Base-by-base conservation (phyloP, 2,797 vertebrate genomes). In the Thripadectes ignobilis region DNA sequence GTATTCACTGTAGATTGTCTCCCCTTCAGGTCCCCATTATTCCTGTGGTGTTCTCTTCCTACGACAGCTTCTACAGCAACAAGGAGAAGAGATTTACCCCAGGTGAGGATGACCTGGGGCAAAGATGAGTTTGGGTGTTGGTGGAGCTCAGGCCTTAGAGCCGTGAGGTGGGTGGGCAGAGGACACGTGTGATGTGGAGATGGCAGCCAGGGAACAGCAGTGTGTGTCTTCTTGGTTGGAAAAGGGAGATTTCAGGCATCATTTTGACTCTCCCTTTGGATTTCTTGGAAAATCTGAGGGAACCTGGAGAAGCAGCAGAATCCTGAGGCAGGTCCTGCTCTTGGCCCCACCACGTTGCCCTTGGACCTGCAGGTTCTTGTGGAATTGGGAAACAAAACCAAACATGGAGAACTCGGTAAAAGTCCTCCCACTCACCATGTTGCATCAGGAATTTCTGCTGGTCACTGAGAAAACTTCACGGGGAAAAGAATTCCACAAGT, bases 11-110 rank as follows among this genome's bases (percentile, higher is more conserved):
- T 21, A 79, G 39, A 20, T n/a, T 71, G 9, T 36, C 39, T 91
- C 30, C 43, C 13, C 12, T 59, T 20, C 89, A 97, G 97, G 96
- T 96, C 3, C 94, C 96, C 27, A 36, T 97, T 27, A 81, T 97
- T 89, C 96, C 96, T 43, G 93, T 68, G 10, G 97, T 97, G 76
- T 77, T 97, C 20, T 97, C 97, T 6, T 97, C 96, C 59, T 97
- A 95, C 63, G 3, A 7, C 7, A 29, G n/a, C 14, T 97, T 96
- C 88, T 96, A 95, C 86, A 94, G n/a, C 71, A 79, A 48, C 41
- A 94, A 94, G 52, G 86, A 92, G 80, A 90, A 62, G 80, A 96
- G 38, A 49, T 96, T 97, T 68, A 95, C 75, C 59, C 24, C 85
- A 89, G 96, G 95, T 97, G 75, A 95, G 78, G n/a, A n/a, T 61